Evolutionary conservation across 2,888 invertebrate genomes (phyloP).

Genomic region (Synergus itoensis): DNA sequence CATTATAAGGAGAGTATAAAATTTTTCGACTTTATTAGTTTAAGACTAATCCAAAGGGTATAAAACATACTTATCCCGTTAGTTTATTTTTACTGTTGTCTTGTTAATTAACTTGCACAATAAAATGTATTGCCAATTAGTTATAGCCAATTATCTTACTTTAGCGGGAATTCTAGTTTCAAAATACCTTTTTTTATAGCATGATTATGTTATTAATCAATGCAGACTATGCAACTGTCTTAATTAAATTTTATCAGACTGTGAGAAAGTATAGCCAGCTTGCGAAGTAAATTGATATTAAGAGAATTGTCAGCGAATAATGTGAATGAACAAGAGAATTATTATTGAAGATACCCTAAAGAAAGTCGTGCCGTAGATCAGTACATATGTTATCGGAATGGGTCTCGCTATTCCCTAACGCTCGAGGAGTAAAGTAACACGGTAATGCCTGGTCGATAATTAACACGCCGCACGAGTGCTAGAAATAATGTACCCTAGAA

Average conservation of each 20-base stretch:
- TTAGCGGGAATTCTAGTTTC: not conserved
- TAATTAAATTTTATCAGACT: not conserved
- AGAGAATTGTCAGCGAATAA: not conserved
- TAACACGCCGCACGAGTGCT: slow-evolving; percentile 61
- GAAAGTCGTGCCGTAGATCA: slow-evolving; percentile 52
- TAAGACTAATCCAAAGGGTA: not conserved
- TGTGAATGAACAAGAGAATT: slow-evolving; percentile 47
- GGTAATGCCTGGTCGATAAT: slow-evolving; percentile 57
- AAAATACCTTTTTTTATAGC: not conserved
- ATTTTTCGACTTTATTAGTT: not conserved
- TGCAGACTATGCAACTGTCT: not conserved
- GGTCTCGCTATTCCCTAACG: slow-evolving; percentile 43
- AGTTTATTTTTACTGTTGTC: not conserved
- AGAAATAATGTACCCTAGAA: slow-evolving; percentile 56
- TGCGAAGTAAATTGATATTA: not conserved
- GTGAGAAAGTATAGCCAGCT: not conserved
- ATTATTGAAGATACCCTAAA: slow-evolving; percentile 55
- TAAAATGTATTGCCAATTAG: not conserved
- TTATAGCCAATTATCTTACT: no score
- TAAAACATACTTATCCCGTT: not conserved
- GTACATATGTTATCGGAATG: slow-evolving; percentile 52
- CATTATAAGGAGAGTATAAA: not conserved
- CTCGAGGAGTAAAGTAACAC: slow-evolving; percentile 54
- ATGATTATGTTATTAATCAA: no score
- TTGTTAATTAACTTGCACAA: not conserved